Base-by-base conservation (phyloP, 1,140 invertebrate genomes). In the Uloborus diversus region DNA sequence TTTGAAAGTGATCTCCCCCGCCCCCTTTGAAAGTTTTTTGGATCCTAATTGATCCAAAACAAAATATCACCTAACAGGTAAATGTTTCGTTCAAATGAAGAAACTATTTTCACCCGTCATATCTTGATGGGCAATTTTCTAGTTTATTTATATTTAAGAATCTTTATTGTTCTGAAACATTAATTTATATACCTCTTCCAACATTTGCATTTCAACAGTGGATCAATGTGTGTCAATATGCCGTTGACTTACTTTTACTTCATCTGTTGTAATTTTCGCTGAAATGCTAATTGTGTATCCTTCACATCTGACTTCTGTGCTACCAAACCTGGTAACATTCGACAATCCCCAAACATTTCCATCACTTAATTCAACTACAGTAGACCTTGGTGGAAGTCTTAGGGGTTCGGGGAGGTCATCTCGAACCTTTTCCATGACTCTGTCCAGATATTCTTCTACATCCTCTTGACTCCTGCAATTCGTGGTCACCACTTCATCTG, bases 221-320 rank as follows among this genome's bases (percentile, higher is more conserved):
- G n/a, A n/a, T n/a, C n/a, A n/a, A n/a, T n/a, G n/a, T n/a, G n/a
- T n/a, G n/a, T n/a, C n/a, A n/a, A n/a, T n/a, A n/a, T n/a, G n/a
- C n/a, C n/a, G n/a, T n/a, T n/a, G n/a, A n/a, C n/a, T n/a, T n/a
- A 62, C 59, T 20, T 62, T 62, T 9, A 62, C 4, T 62, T 62
- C 59, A n/a, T 62, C 59, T 4, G 30, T 35, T 5, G 59, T 62
- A 11, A 62, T n/a, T n/a, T 62, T 62, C 9, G 14, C 32, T 33
- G n/a, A 20, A 13, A 62, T 62, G 4, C 30, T 62, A n/a, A 62
- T 20, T 32, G 7, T 62, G 5, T 7, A 3, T 17, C 59, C 59
- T 32, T 62, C 59, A 11, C 59, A 62, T 7, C 14, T n/a, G 2
- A 62, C 59, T 37, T 62, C 25, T 3, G 32, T 20, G 17, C n/a